Evolutionary conservation across 2,113 vertebrate species (phyloP).

Genomic region (Trichomycterus rosablanca): DNA sequence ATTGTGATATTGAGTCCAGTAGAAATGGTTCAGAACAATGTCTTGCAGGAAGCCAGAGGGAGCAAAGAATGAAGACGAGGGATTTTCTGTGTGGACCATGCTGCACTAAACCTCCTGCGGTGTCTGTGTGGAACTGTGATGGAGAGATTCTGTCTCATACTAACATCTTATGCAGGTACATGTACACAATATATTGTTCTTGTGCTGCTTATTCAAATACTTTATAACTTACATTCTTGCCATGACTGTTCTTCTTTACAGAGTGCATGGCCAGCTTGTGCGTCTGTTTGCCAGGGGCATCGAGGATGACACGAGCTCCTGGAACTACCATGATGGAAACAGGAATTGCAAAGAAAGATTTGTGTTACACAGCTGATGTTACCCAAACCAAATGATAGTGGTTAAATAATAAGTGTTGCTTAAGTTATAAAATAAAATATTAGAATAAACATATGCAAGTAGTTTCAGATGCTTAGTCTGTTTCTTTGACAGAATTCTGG

Average conservation of each 20-base stretch:
- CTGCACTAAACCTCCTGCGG: constrained; percentile 52
- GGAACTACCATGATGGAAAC: constrained; percentile 19
- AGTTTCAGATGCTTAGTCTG: too few relatives aligned
- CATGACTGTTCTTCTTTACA: constrained; percentile 37
- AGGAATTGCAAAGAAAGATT: constrained; percentile 39
- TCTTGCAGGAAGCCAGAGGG: constrained; percentile 33
- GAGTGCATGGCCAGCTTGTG: constrained; percentile 74
- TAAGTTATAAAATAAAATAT: background rate
- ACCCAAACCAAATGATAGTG: background rate
- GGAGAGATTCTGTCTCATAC: constrained; percentile 69
- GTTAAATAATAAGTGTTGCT: background rate
- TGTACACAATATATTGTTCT: background rate
- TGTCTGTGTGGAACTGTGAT: constrained; percentile 76
- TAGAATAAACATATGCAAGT: too few relatives aligned
- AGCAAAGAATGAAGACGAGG: constrained; percentile 30
- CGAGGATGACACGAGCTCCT: constrained; percentile 51
- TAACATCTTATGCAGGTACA: constrained; percentile 65
- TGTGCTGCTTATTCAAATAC: constrained; percentile 16
- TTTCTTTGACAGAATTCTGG: too few relatives aligned
- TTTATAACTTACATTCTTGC: too few relatives aligned
- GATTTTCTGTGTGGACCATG: constrained; percentile 55
- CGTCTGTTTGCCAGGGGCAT: constrained; percentile 77
- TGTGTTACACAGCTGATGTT: constrained; percentile 24
- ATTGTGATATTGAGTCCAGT: constrained; percentile 22
- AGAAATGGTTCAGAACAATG: constrained; percentile 52